Base-by-base conservation (phyloP, 2,797 vertebrate species). In the Halcyon leucocephala region DNA sequence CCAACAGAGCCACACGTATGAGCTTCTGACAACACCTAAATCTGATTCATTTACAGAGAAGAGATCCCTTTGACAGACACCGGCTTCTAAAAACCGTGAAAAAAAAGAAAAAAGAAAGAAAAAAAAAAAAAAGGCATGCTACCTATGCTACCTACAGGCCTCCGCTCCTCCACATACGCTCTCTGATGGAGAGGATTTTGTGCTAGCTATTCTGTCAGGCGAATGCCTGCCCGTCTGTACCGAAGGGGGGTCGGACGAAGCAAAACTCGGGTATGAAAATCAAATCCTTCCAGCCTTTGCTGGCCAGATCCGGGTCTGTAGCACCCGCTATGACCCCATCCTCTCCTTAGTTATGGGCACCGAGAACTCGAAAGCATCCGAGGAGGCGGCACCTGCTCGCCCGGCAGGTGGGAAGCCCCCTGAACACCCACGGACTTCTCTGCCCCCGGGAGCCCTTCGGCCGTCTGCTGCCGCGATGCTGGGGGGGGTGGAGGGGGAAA, bases 331-430 rank as follows among this genome's bases (percentile, higher is more conserved):
- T 22, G 26, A 22, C 26, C 44, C 37, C 61, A 0, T 24, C 49
- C 65, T 5, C n/a, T 12, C 0, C 5, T 0, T 25, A 1, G 9
- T 1, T 25, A 19, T 3, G 9, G 0, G 33, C 6, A 35, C 35
- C 15, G 3, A 24, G 26, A 39, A 6, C 19, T 2, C 21, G 8
- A 12, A 8, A 11, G 82, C 57, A n/a, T 0, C 5, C 18, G 13
- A 11, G 44, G 77, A 57, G 20, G 12, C 12, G 9, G 57, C 21
- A 6, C 33, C 51, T 2, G 70, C 66, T 12, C 62, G 1, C 17
- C 42, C 2, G 21, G 37, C 33, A 33, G 16, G 9, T 0, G 18
- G n/a, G 42, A 33, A 62, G 14, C 42, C 8, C 1, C 33, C 55
- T 7, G 8, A 7, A 19, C 7, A 15, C 57, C 74, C 52, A 5